Conservation (phyloP, 2,797 vertebrate genomes). For the Synanceia verrucosa region DNA sequence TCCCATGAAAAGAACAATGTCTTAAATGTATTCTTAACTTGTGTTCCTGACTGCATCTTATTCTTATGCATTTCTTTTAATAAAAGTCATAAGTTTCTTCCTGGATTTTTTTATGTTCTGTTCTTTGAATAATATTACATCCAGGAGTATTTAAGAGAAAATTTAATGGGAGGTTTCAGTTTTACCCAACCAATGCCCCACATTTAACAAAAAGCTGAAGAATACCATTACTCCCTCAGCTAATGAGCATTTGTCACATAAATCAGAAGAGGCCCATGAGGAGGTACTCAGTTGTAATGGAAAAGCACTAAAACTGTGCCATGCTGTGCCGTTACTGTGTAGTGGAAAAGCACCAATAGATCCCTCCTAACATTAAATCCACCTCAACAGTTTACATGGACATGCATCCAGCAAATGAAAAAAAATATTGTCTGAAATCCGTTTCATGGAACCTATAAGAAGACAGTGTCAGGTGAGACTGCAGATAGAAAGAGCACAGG, state of each 20-base stretch:
- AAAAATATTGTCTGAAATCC: constrained; percentile 14
- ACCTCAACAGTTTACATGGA: neutral
- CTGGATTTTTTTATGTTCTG: neutral
- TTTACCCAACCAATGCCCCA: neutral
- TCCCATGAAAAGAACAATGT: constrained; percentile 71
- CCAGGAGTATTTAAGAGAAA: neutral
- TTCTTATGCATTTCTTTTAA: neutral
- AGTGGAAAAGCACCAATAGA: too few species aligned
- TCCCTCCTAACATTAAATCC: too few species aligned
- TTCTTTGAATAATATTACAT: neutral
- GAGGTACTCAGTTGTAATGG: too few species aligned
- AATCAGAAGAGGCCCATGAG: too few species aligned
- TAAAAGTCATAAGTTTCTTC: neutral
- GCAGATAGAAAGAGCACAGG: constrained; percentile 73
- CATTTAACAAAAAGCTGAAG: neutral
- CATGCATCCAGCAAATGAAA: neutral
- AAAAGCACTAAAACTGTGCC: too few species aligned
- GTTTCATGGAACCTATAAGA: constrained; percentile 78
- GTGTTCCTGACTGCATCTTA: constrained; percentile 3
- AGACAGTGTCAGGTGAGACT: constrained; percentile 75
- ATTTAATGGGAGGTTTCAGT: neutral
- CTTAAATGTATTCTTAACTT: neutral
- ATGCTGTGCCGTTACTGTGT: too few species aligned
- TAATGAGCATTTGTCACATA: constrained; percentile 10
- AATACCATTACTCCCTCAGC: neutral